Evolutionary conservation across 2,797 vertebrate species (phyloP), one percentile per base, ranked within the genome.

Genomic region (Merluccius polli): DNA sequence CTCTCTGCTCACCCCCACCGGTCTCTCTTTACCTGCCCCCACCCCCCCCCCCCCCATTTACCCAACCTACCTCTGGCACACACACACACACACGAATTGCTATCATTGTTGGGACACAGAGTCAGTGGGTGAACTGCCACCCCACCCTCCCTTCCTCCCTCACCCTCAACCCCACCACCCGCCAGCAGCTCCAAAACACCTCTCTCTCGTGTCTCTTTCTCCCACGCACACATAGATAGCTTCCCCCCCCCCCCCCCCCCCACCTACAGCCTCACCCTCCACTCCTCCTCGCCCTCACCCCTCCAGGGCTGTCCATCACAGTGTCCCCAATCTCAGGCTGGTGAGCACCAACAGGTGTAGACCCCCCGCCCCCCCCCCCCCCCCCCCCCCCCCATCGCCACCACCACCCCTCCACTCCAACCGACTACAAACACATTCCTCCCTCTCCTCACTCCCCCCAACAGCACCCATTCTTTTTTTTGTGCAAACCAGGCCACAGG

Each of bases 291-390:
- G n/a, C n/a, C n/a, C n/a, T n/a, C n/a, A n/a, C 31, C 78, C 83
- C 81, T 76, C 82, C 78, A 76, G 73, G 81, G 33, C 87, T 30
- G 11, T 78, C 75, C 78, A 85, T 78, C 68, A 21, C 75, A 68
- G 76, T 52, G 48, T 44, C 81, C 71, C 85, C 84, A 88, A 88
- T 89, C 85, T 83, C 89, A 87, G 75, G 88, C 83, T 88, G 89
- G 87, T 77, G 87, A 89, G 83, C 89, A 91, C 91, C 89, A 92
- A 94, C 94, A 94, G 94, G 94, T 93, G 92, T 82, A 73, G 27
- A 35, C 18, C 16, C 76, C 75, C 74, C n/a, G 33, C 48, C 48
- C 11, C 21, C 7, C 7, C 21, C 27, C 13, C 30, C 30, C 15
- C 15, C 69, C 8, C 3, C 69, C 33, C 10, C 33, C 9, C n/a